Percentiles rank a stretch among this genome's conserved stretches.
phyloP scores from a whole-genome alignment of 1,140 invertebrate genomes.

The Hyles euphorbiae region DNA sequence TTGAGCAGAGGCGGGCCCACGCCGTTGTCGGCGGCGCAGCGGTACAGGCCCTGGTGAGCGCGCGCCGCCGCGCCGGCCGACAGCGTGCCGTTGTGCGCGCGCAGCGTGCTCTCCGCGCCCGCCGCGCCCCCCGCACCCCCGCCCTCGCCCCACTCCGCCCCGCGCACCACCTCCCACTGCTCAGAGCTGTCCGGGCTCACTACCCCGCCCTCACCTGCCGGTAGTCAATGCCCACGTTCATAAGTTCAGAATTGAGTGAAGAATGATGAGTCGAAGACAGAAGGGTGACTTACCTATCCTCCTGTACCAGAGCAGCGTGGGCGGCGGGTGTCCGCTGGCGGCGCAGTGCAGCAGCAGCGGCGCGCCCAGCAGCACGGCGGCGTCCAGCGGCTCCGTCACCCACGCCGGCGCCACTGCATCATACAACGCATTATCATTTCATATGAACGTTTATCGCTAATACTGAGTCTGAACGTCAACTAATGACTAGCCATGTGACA shows the following conservation, averaged over 20 bases:
- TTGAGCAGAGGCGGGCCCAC: conserved; percentile 84
- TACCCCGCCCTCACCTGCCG: conserved; percentile 17
- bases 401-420: conserved; percentile 84
- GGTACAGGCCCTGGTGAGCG: conserved; percentile 82
- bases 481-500: no score
- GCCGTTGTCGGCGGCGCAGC: conserved; percentile 86
- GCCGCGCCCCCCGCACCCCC: conserved; percentile 3
- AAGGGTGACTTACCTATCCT: conserved; percentile 68
- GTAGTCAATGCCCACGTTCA: conserved; percentile 7
- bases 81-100: conserved; percentile 76
- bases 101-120: conserved; percentile 38
- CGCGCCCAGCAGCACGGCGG: conserved; percentile 80
- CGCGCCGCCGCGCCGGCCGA: conserved; percentile 77
- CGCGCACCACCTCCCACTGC: conserved; percentile 37
- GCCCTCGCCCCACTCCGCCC: conserved; percentile 20
- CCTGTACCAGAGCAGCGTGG: conserved; percentile 81
- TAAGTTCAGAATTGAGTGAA: background rate
- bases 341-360: conserved; percentile 80
- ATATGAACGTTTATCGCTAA: background rate
- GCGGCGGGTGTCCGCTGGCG: conserved; percentile 82
- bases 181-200: conserved; percentile 26
- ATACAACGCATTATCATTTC: background rate
- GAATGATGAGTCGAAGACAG: background rate
- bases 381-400: conserved; percentile 82
- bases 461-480: no score